phyloP scores from a whole-genome alignment of 2,797 vertebrate species.

The Aythya fuligula region DNA sequence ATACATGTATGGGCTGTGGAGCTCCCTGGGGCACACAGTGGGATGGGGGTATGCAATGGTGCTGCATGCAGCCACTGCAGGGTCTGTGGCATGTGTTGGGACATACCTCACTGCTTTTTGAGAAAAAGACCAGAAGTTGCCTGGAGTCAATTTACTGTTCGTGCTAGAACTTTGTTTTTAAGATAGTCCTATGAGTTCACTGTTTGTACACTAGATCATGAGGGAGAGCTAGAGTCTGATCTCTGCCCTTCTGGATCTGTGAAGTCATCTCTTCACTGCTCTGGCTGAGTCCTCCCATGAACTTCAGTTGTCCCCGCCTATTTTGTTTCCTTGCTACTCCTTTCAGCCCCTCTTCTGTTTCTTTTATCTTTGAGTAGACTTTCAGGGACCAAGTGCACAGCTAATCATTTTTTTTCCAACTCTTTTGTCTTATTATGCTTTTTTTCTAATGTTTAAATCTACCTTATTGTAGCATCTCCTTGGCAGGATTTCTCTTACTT shows the following conservation, averaged over 20 bases:
- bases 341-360: not conserved
- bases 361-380: not conserved
- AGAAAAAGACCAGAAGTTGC: not conserved
- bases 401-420: not conserved
- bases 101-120: not conserved
- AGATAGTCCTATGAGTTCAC: not conserved
- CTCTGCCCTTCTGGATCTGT: not conserved
- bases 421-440: not conserved
- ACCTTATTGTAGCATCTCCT: not conserved
- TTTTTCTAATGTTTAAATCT: not conserved
- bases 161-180: not conserved
- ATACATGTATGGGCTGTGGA: not conserved
- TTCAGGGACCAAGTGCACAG: not conserved
- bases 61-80: not conserved
- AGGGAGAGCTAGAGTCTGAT: not conserved
- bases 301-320: not conserved
- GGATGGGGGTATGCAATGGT: not conserved
- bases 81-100: rapidly evolving
- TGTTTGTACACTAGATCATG: not conserved
- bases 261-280: not conserved
- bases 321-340: not conserved
- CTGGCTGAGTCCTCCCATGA: not conserved
- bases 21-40: rapidly evolving
- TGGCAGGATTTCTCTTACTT: not conserved
- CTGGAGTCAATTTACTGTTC: not conserved